Conservation (phyloP, 2,888 invertebrate genomes). For the Mylabris sibirica region DNA sequence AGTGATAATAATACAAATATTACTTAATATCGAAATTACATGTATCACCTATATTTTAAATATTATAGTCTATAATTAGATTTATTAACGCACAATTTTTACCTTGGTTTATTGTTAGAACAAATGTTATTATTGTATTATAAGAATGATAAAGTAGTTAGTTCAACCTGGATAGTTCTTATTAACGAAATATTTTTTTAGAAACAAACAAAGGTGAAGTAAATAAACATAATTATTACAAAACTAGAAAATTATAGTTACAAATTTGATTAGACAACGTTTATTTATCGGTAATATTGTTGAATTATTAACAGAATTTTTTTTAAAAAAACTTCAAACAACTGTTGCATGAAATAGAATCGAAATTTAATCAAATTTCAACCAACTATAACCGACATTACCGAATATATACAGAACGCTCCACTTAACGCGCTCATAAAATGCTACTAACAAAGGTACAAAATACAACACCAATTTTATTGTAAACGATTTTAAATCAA, state of each 20-base stretch:
- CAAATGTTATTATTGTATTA: not conserved
- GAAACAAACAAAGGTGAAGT: not conserved
- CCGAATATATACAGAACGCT: not conserved
- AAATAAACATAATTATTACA: not conserved
- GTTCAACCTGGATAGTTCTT: not conserved
- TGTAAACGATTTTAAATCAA: too few relatives aligned
- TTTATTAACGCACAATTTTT: not conserved
- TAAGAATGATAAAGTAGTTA: not conserved
- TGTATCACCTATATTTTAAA: not conserved
- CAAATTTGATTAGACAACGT: not conserved
- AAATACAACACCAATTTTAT: too few relatives aligned
- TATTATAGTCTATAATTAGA: not conserved
- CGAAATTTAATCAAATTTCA: not conserved
- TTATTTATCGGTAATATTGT: not conserved
- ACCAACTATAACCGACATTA: not conserved
- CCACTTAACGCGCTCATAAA: too few relatives aligned
- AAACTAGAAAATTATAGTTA: not conserved
- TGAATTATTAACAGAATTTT: not conserved
- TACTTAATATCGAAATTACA: not conserved
- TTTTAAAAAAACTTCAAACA: not conserved
- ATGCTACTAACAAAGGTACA: too few relatives aligned
- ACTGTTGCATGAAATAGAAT: not conserved
- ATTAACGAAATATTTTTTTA: not conserved
- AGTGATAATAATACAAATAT: constrained; percentile 1
- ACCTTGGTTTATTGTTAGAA: too few relatives aligned